Evolutionary conservation across 2,797 vertebrate genomes (phyloP).

Genomic region (Chromis chromis): DNA sequence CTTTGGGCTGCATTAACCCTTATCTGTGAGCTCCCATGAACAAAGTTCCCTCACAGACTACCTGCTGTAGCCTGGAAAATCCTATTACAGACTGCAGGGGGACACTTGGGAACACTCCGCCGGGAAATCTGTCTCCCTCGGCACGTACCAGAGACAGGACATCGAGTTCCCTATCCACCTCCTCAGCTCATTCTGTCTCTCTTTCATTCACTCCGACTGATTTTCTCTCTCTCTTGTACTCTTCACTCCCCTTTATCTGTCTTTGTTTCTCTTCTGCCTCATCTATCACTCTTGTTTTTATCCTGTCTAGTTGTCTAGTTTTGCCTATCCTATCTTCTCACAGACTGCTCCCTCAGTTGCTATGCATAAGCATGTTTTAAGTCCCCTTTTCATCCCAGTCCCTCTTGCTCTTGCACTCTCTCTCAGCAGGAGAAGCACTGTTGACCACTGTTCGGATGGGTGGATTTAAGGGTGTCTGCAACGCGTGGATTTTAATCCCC

Average conservation of each 20-base stretch:
- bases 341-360: slow-evolving; percentile 35
- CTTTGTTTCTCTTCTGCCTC: slow-evolving; percentile 67
- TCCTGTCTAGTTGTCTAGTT: slow-evolving; percentile 65
- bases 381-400: slow-evolving; percentile 35
- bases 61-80: slow-evolving; percentile 83
- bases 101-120: slow-evolving; percentile 73
- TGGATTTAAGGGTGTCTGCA: slow-evolving; percentile 65
- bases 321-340: slow-evolving; percentile 65
- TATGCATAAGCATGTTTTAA: slow-evolving; percentile 51
- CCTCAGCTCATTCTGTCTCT: slow-evolving; percentile 57
- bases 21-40: slow-evolving; percentile 75
- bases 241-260: slow-evolving; percentile 63
- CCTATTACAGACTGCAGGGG: slow-evolving; percentile 77
- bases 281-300: slow-evolving; percentile 74
- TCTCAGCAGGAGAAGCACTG: slow-evolving; percentile 54
- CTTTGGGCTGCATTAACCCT: slow-evolving; percentile 80
- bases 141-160: slow-evolving; percentile 72
- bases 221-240: slow-evolving; percentile 66
- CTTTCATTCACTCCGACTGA: slow-evolving; percentile 73
- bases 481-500: slow-evolving; percentile 47
- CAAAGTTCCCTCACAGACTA: slow-evolving; percentile 81
- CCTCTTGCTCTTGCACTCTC: slow-evolving; percentile 11
- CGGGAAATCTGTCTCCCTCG: slow-evolving; percentile 77
- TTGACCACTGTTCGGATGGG: slow-evolving; percentile 62
- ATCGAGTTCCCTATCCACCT: slow-evolving; percentile 67